Base-by-base conservation (phyloP, 2,113 vertebrate species). In the Willisornis vidua region DNA sequence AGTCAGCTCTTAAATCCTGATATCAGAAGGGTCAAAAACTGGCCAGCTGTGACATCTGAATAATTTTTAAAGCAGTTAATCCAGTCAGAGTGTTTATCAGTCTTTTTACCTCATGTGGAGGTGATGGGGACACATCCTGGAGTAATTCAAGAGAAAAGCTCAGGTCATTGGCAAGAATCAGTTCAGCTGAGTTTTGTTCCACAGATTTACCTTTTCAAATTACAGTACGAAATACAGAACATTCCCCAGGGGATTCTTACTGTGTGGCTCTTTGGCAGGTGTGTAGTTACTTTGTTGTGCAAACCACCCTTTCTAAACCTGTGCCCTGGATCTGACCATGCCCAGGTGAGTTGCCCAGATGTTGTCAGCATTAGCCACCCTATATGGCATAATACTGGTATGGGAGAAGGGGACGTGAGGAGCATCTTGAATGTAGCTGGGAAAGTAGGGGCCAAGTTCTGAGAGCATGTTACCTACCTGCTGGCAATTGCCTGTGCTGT, bases 1-100 rank as follows among this genome's bases (percentile, higher is more conserved):
- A 48, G 54, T 81, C 85, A 93, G 2, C 80, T 84, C 90, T 90
- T 94, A 94, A 95, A 93, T 94, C 83, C 72, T 76, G 41, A 57
- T 92, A 87, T 19, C 52, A 81, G 66, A 85, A 93, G 86, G 61
- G 88, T 97, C 86, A 89, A 90, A 94, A 96, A 68, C 96, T 92
- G 76, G 43, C 83, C 73, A 65, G 45, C 80, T 93, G 57, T 95
- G 73, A 94, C 88, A 94, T 82, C 70, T 78, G 70, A 92, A 81
- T 94, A 92, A 87, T 92, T 90, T 90, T 95, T 79, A 72, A 90
- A 91, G 61, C 57, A 35, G 68, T 89, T 93, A 95, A 91, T 90
- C 77, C 73, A 70, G 76, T 61, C 83, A 65, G 55, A 87, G 23
- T 79, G n/a, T 87, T 95, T 90, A 89, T 81, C 83, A 81, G 6